Evolutionary conservation across 2,797 vertebrate species (phyloP).

Genomic region (Microchirus variegatus): DNA sequence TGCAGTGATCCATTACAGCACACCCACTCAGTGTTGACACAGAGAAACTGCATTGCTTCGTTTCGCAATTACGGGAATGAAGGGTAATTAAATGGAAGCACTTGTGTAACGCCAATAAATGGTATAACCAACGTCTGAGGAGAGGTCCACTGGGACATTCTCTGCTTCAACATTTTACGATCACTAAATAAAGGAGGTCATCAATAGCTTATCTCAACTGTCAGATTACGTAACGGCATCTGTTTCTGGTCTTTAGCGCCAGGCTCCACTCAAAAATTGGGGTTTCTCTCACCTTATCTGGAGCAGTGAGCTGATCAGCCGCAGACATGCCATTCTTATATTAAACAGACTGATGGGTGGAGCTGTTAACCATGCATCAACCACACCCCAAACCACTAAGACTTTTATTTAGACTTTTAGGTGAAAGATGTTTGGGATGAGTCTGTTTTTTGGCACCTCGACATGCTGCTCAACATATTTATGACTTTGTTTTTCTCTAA

Average conservation of each 20-base stretch:
- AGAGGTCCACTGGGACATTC: neutral
- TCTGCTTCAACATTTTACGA: neutral
- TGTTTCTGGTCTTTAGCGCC: conserved; percentile 26
- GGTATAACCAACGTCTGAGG: neutral
- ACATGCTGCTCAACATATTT: conserved; percentile 18
- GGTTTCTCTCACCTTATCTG: conserved; percentile 47
- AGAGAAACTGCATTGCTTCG: conserved; percentile 27
- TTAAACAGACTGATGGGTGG: conserved; percentile 24
- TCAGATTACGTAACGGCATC: neutral
- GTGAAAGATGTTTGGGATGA: conserved; percentile 17
- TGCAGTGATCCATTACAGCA: conserved; percentile 26
- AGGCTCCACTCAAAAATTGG: conserved; percentile 12
- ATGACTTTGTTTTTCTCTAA: neutral
- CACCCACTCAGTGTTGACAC: conserved; percentile 31
- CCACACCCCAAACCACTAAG: conserved; percentile 38
- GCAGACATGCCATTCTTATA: conserved; percentile 9
- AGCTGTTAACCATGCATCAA: conserved; percentile 19
- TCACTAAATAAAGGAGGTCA: neutral
- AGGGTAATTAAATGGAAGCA: conserved; percentile 25
- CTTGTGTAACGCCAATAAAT: conserved; percentile 25
- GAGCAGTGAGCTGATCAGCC: conserved; percentile 11
- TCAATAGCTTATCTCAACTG: conserved; percentile 15
- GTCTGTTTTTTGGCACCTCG: conserved; percentile 7
- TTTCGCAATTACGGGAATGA: conserved; percentile 34
- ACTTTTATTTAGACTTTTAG: conserved; percentile 23